Evolutionary conservation across 2,888 invertebrate genomes (phyloP).

Genomic region (Heliconius charithonia): DNA sequence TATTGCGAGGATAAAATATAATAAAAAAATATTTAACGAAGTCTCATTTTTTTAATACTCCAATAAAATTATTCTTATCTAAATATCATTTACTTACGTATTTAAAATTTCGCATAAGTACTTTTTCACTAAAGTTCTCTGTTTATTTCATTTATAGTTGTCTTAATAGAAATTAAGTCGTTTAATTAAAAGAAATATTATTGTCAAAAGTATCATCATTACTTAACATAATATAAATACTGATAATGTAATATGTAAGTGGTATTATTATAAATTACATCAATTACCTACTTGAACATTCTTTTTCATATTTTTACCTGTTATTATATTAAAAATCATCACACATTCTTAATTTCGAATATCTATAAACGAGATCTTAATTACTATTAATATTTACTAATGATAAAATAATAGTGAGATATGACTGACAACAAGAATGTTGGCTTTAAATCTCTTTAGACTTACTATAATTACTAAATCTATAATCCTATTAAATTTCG

Average conservation of each 20-base stretch:
- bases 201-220: not conserved
- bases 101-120: not conserved
- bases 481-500: not conserved
- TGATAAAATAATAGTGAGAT: not conserved
- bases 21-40: no score
- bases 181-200: not conserved
- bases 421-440: not conserved
- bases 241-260: not conserved
- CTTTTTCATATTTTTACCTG: not conserved
- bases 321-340: not conserved
- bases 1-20: not conserved
- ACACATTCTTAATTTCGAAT: not conserved
- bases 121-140: not conserved
- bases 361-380: slow-evolving; percentile 5
- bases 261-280: not conserved
- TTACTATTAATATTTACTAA: not conserved
- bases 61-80: no score
- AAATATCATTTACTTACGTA: not conserved
- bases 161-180: not conserved
- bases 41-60: no score
- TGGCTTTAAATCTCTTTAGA: not conserved
- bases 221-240: not conserved
- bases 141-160: not conserved
- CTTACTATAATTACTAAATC: not conserved
- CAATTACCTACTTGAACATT: not conserved